Percentiles rank a stretch among this genome's conserved stretches.
Conservation (phyloP, 2,113 vertebrate genomes). For the Hiodon tergisus region DNA sequence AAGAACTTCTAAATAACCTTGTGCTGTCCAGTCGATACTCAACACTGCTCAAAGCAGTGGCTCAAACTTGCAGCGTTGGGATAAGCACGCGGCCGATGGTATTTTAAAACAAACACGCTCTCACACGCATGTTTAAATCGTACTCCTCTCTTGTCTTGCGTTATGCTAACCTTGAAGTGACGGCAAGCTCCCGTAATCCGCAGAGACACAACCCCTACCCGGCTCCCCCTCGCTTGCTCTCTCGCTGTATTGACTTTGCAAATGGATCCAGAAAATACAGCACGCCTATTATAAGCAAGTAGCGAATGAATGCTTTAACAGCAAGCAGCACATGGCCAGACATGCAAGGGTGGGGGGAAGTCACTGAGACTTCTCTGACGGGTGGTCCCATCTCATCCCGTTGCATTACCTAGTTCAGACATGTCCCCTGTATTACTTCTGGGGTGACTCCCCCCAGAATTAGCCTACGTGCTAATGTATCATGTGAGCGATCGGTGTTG, state of each 20-base stretch:
- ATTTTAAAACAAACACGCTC: background rate
- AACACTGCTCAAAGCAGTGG: background rate
- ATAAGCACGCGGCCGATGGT: background rate
- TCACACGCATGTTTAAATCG: too few species aligned
- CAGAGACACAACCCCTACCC: background rate
- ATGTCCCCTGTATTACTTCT: too few species aligned
- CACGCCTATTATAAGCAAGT: background rate
- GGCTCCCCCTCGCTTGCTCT: background rate
- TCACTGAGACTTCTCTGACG: background rate
- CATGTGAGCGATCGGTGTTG: background rate
- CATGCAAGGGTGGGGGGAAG: background rate
- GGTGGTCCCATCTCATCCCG: too few species aligned
- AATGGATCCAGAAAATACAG: background rate
- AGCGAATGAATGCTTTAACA: background rate
- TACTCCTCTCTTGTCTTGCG: too few species aligned
- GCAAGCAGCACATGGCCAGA: background rate
- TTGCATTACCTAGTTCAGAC: too few species aligned
- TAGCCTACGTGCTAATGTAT: background rate
- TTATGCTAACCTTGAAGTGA: background rate
- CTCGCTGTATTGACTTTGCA: background rate
- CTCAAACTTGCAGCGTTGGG: background rate
- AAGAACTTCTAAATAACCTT: conserved; percentile 43
- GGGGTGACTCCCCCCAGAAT: background rate
- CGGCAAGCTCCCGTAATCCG: background rate
- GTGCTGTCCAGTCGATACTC: conserved; percentile 31